phyloP scores from a whole-genome alignment of 2,113 vertebrate genomes.

The Sinocyclocheilus anophthalmus region DNA sequence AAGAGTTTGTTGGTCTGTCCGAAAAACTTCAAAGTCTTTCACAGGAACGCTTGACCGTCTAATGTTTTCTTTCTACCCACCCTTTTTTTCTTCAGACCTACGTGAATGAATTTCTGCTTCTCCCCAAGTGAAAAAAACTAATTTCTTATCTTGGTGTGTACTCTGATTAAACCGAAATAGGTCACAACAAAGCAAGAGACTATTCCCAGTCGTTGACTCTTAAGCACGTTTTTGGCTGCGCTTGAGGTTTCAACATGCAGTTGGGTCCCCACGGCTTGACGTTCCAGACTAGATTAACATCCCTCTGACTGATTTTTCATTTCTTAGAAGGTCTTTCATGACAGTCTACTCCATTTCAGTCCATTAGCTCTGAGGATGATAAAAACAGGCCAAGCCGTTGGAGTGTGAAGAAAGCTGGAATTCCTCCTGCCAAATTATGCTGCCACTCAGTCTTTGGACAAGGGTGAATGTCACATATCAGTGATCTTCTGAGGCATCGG shows the following conservation, averaged over 20 bases:
- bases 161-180: slow-evolving; percentile 18
- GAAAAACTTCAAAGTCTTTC: slow-evolving; percentile 46
- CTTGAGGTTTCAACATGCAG: slow-evolving; percentile 43
- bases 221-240: slow-evolving; percentile 33
- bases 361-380: slow-evolving; percentile 46
- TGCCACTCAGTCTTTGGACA: slow-evolving; percentile 3
- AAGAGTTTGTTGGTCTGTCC: slow-evolving; percentile 54
- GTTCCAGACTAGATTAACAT: slow-evolving; percentile 65
- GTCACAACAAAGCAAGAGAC: slow-evolving; percentile 1
- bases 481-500: background rate
- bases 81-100: background rate
- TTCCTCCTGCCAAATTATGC: slow-evolving; percentile 24
- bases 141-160: slow-evolving; percentile 23
- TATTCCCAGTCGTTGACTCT: slow-evolving; percentile 29
- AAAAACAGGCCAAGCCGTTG: slow-evolving; percentile 34
- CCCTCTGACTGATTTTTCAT: slow-evolving; percentile 54
- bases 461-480: slow-evolving; percentile 29
- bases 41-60: slow-evolving; percentile 33
- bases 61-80: slow-evolving; percentile 50
- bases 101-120: slow-evolving; percentile 45
- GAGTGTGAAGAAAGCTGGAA: slow-evolving; percentile 39
- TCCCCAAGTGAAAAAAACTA: slow-evolving; percentile 3
- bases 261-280: slow-evolving; percentile 43
- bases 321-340: slow-evolving; percentile 52
- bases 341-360: slow-evolving; percentile 44